phyloP scores from a whole-genome alignment of 2,888 invertebrate species.

The Hemithea aestivaria region DNA sequence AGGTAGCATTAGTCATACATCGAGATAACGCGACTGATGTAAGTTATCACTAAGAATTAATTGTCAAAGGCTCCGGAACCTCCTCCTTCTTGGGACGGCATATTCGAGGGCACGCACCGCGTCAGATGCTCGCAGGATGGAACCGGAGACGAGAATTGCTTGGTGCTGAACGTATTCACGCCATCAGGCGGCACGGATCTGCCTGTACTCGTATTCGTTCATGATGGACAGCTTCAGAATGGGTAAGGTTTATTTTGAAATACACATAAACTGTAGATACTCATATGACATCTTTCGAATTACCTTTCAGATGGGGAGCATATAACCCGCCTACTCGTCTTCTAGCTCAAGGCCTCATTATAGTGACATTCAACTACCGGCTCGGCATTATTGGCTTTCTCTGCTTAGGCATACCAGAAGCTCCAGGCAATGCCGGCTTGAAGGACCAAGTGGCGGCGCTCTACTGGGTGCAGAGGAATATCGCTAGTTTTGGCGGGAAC shows the following conservation, averaged over 20 bases:
- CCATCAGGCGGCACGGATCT: conserved; percentile 37
- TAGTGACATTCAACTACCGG: conserved; percentile 65
- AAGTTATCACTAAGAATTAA: too few relatives aligned
- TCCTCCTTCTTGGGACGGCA: conserved; percentile 57
- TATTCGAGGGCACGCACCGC: conserved; percentile 64
- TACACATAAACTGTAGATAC: not conserved
- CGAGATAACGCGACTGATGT: too few relatives aligned
- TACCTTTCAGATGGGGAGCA: conserved; percentile 57
- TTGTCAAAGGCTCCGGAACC: conserved; percentile 50
- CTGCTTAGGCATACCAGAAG: conserved; percentile 47
- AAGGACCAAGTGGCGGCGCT: conserved; percentile 67
- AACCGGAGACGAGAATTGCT: conserved; percentile 60
- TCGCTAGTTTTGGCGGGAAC: conserved; percentile 60
- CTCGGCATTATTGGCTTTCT: conserved; percentile 67
- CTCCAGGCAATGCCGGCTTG: conserved; percentile 63
- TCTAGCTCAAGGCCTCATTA: conserved; percentile 44
- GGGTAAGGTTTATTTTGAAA: conserved; percentile 40
- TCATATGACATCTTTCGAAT: conserved; percentile 5
- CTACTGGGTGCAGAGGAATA: conserved; percentile 66
- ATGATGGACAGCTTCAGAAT: conserved; percentile 64
- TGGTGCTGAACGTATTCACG: conserved; percentile 64
- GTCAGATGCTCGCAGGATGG: conserved; percentile 55
- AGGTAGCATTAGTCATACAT: too few relatives aligned
- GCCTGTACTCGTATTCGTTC: conserved; percentile 62
- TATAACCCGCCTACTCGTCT: conserved; percentile 45